Evolutionary conservation across 1,140 invertebrate genomes (phyloP).

Genomic region (Ceratosolen fusciceps): DNA sequence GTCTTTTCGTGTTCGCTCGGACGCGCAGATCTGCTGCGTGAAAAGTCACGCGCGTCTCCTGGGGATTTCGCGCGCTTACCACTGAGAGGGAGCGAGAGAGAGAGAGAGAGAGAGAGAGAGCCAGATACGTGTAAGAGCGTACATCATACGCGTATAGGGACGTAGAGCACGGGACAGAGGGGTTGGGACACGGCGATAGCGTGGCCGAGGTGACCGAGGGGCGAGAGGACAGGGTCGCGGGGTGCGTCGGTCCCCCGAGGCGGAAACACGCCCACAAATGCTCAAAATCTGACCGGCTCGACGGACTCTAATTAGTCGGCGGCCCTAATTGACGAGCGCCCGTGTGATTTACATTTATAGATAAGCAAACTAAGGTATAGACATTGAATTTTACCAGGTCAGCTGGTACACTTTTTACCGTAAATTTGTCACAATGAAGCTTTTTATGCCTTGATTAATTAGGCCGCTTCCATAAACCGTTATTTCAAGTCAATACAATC

Average conservation of each 20-base stretch:
- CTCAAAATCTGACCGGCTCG: conserved; percentile 47
- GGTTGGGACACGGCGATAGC: background rate
- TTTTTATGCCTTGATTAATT: background rate
- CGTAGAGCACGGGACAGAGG: background rate
- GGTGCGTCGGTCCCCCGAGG: conserved; percentile 47
- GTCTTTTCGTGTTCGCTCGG: conserved; percentile 10
- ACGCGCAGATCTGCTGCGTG: conserved; percentile 22
- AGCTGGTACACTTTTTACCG: too few relatives aligned
- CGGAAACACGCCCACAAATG: conserved; percentile 48
- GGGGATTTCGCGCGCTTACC: conserved; percentile 21
- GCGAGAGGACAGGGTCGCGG: background rate
- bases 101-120: background rate
- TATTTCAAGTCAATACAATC: too few relatives aligned
- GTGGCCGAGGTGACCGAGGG: background rate
- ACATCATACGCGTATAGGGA: too few relatives aligned
- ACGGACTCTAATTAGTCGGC: conserved; percentile 42
- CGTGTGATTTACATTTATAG: conserved; percentile 46
- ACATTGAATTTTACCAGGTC: too few relatives aligned
- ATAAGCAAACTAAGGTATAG: conserved; percentile 20
- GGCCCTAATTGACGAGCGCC: conserved; percentile 42
- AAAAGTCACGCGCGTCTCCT: conserved; percentile 48
- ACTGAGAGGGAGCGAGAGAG: conserved; percentile 6
- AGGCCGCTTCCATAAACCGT: background rate
- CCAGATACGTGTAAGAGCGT: too few relatives aligned
- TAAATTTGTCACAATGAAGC: background rate